These are phyloP conservation scores for Crax fasciolata DNA, from an alignment of 2,797 vertebrate species.

Conservation along the genomic window DNA sequence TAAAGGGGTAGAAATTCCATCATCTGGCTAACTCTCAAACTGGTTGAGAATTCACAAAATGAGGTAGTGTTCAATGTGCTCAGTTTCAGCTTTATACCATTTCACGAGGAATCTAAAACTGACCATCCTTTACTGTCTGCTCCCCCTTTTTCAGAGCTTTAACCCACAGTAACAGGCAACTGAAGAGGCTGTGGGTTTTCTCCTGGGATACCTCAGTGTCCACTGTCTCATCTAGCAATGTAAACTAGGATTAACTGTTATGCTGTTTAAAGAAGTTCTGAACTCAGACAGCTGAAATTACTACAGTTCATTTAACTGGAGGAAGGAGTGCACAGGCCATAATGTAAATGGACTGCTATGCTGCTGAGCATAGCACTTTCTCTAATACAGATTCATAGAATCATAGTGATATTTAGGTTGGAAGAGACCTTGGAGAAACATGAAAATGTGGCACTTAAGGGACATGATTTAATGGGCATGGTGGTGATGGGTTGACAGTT, in stretches of 20 bases:
- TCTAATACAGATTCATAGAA: neutral
- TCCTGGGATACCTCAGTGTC: neutral
- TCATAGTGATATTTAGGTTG: neutral
- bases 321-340: neutral
- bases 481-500: no score
- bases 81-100: neutral
- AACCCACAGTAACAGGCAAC: neutral
- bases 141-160: neutral
- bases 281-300: slow-evolving; percentile 1
- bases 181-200: neutral
- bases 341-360: neutral
- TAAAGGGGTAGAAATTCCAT: neutral
- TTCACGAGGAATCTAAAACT: neutral
- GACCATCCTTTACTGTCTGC: neutral
- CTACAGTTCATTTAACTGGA: neutral
- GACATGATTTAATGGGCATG: no score
- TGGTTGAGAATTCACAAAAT: neutral
- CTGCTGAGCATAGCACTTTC: neutral
- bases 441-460: no score
- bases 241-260: neutral
- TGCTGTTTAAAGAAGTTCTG: neutral
- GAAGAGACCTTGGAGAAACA: neutral
- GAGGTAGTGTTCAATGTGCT: neutral
- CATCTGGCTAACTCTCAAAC: neutral
- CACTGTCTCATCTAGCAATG: neutral